Evolutionary conservation across 2,797 vertebrate genomes (phyloP), one percentile per base, ranked within the genome.

Genomic region (Centroberyx gerrardi): DNA sequence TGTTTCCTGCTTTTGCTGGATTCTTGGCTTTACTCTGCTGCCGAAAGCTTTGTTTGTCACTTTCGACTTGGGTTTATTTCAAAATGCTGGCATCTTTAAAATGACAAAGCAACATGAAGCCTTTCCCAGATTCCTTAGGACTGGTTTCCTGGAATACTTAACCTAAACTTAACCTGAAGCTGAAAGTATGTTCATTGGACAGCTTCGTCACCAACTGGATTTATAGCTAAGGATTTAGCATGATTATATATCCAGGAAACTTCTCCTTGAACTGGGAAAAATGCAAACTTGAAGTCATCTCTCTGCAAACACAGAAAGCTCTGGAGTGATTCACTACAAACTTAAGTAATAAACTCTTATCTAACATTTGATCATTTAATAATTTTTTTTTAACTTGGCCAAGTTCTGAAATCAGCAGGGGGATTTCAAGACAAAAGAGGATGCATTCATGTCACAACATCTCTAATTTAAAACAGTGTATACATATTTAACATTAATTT

Each of bases 101-200:
- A 7, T 29, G 44, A 17, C 46, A 33, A 31, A 48, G 40, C 56
- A 38, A 12, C 8, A 70, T 36, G 0, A 33, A 40, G 46, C 52
- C 65, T 54, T 61, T 59, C 13, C 36, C 6, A 18, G n/a, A 46
- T 51, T 52, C 59, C 18, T 22, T 56, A 17, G 17, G 22, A 54
- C 36, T 51, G 33, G 40, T 71, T 65, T 73, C 69, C 64, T 76
- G 54, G 33, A 53, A 18, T n/a, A n/a, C n/a, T n/a, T n/a, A n/a
- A n/a, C n/a, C n/a, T n/a, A 62, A 9, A 49, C 4, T 40, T 18
- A 44, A 52, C 42, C 27, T 56, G 10, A 33, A 49, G 53, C 51
- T 66, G 22, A 28, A 40, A 38, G 29, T 36, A 17, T 17, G 14
- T 59, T 40, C 17, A 12, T 38, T 18, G n/a, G 56, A 36, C 31